phyloP scores from a whole-genome alignment of 2,113 vertebrate genomes.

The Macquaria australasica region DNA sequence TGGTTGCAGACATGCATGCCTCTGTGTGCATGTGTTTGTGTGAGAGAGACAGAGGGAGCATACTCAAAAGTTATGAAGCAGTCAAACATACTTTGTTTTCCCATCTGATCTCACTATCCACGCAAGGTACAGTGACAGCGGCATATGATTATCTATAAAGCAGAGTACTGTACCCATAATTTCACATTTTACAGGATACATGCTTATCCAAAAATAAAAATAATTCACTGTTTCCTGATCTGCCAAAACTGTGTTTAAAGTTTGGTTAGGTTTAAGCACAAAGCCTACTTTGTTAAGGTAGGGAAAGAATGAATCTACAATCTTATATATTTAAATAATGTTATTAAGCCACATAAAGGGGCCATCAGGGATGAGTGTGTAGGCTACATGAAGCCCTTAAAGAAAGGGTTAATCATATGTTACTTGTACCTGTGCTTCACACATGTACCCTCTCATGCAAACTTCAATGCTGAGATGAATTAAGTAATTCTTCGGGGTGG shows the following conservation, averaged over 20 bases:
- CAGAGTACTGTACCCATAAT: neutral
- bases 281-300: no score
- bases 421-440: neutral
- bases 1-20: neutral
- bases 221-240: no score
- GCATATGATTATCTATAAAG: neutral
- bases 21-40: neutral
- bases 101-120: slow-evolving; percentile 43
- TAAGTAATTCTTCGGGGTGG: no score
- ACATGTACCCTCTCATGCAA: neutral
- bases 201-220: no score
- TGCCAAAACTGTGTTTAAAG: no score
- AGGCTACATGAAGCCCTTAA: neutral
- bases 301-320: neutral
- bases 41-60: neutral
- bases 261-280: no score
- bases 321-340: neutral
- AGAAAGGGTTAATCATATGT: neutral
- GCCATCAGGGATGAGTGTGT: neutral
- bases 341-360: no score
- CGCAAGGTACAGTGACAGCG: slow-evolving; percentile 1
- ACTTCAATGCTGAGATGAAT: neutral
- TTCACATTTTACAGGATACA: no score
- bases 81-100: slow-evolving; percentile 17
- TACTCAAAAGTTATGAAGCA: slow-evolving; percentile 33